Evolutionary conservation across 2,113 vertebrate species (phyloP).

Genomic region (Gasterosteus aculeatus): DNA sequence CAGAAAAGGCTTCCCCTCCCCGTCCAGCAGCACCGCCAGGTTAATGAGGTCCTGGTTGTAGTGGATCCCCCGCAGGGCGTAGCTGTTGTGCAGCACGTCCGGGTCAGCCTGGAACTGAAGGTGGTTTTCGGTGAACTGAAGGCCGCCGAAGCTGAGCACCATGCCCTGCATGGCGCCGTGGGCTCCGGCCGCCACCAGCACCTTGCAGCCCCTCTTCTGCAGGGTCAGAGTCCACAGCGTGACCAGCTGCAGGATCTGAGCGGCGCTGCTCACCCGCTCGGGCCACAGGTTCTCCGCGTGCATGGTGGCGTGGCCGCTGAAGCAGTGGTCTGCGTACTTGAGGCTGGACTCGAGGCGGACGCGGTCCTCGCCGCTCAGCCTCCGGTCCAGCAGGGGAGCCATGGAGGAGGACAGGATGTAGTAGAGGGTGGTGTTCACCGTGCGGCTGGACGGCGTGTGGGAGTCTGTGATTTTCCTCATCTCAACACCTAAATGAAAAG

Average conservation of each 20-base stretch:
- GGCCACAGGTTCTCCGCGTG: constrained; percentile 97
- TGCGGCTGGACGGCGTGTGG: constrained; percentile 90
- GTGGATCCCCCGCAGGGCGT: constrained; percentile 91
- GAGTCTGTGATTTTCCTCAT: constrained; percentile 93
- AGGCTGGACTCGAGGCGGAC: constrained; percentile 88
- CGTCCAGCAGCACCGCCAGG: constrained; percentile 89
- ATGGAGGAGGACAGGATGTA: constrained; percentile 88
- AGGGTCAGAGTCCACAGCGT: constrained; percentile 94
- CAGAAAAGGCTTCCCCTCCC: constrained; percentile 90
- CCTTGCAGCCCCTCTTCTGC: constrained; percentile 94
- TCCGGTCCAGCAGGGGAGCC: constrained; percentile 86
- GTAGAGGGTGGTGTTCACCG: constrained; percentile 95
- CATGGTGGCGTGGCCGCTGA: constrained; percentile 97
- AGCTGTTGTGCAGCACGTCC: constrained; percentile 95
- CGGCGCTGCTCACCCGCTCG: constrained; percentile 77
- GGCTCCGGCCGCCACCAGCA: constrained; percentile 87
- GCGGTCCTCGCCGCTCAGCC: constrained; percentile 81
- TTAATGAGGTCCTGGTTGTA: constrained; percentile 93
- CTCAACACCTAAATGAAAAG: constrained; percentile 86
- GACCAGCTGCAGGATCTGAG: constrained; percentile 91
- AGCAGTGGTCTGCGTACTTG: constrained; percentile 97
- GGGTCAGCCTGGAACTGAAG: constrained; percentile 98
- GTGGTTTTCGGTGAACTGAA: constrained; percentile 98
- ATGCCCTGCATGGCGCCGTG: constrained; percentile 95
- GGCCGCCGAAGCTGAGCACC: constrained; percentile 95